Conservation (phyloP, 2,113 vertebrate genomes). For the Tauraco erythrolophus region DNA sequence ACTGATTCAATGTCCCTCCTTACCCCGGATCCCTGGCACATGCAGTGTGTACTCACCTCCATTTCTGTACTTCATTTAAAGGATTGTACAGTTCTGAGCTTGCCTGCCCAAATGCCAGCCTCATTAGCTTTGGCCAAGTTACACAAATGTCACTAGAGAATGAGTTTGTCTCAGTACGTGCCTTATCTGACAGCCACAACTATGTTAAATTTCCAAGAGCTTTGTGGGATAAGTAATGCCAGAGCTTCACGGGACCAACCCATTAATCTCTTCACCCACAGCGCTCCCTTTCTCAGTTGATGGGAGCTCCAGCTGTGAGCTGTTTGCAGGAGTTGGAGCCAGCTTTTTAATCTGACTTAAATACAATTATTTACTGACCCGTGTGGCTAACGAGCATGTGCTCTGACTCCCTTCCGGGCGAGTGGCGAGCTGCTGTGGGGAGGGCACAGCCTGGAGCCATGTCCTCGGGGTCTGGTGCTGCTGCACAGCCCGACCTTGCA, state of each 20-base stretch:
- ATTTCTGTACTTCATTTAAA: background rate
- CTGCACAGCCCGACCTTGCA: accelerated
- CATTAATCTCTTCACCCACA: background rate
- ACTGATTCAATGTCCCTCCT: background rate
- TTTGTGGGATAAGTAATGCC: background rate
- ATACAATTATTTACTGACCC: background rate
- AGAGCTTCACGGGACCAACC: accelerated
- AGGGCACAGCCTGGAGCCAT: background rate
- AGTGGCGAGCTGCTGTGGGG: background rate
- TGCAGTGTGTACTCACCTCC: accelerated
- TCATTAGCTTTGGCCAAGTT: background rate
- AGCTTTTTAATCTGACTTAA: background rate
- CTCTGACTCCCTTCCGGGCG: background rate
- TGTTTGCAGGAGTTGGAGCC: background rate
- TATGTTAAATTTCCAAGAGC: background rate
- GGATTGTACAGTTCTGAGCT: background rate
- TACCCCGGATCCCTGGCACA: background rate
- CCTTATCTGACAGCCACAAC: background rate
- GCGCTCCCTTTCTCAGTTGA: accelerated
- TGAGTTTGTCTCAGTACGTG: background rate
- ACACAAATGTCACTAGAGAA: background rate
- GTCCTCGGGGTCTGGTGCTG: accelerated
- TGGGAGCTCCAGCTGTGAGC: background rate
- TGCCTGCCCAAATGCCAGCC: background rate
- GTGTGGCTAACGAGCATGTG: accelerated